A percentile compares a stretch with the other conserved stretches of the same genome.
Evolutionary conservation across 2,797 vertebrate species (phyloP).

Genomic region (Chaunax sp.): DNA sequence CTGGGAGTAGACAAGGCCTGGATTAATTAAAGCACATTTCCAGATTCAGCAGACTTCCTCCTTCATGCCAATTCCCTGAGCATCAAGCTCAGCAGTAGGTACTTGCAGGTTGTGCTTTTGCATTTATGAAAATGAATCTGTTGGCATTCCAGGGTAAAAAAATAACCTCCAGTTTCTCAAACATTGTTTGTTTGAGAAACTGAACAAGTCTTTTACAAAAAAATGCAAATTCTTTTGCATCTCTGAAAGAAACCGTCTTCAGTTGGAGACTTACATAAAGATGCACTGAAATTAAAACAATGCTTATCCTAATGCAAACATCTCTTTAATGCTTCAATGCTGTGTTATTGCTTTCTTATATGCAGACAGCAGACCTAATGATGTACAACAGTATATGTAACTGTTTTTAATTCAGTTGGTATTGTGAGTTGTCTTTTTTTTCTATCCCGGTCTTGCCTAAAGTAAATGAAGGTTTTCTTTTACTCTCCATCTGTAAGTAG

Average conservation of each 20-base stretch:
- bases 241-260: not conserved
- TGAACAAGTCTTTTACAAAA: not conserved
- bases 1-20: constrained; percentile 31
- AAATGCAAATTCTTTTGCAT: not conserved
- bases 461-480: not conserved
- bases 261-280: not conserved
- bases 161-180: not conserved
- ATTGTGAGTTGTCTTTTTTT: not conserved
- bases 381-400: not conserved
- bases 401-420: constrained; percentile 5
- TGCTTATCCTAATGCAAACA: constrained; percentile 3
- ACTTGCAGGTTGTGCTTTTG: constrained; percentile 3
- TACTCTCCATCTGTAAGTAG: not conserved
- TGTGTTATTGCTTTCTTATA: not conserved
- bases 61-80: constrained; percentile 25
- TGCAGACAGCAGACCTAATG: not conserved
- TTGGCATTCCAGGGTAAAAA: constrained; percentile 7
- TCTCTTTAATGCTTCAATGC: not conserved
- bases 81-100: constrained; percentile 2
- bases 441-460: constrained; percentile 3
- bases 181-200: not conserved
- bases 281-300: constrained; percentile 3
- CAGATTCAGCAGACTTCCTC: constrained; percentile 58
- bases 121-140: constrained; percentile 10
- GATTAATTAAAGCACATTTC: constrained; percentile 62